A percentile compares a stretch with the other conserved stretches of the same genome.
Evolutionary conservation across 1,140 invertebrate species (phyloP).

Genomic region (Musca domestica): DNA sequence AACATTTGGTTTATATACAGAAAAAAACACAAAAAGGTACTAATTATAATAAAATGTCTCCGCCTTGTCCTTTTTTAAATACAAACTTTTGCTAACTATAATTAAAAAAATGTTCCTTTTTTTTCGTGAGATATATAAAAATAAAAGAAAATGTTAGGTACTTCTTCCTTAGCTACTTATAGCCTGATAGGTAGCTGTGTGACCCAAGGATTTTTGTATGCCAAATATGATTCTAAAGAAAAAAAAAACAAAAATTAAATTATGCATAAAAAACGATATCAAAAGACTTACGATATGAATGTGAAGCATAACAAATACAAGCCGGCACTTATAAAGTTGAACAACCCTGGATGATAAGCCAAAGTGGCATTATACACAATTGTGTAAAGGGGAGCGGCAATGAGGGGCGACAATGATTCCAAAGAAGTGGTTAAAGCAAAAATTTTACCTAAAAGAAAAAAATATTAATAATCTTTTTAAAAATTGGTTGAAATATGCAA

Average conservation of each 20-base stretch:
- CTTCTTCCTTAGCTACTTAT: conserved; percentile 36
- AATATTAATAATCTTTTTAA: background rate
- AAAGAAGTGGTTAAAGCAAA: conserved; percentile 63
- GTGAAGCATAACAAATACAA: conserved; percentile 46
- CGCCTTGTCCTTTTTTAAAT: background rate
- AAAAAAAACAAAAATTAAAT: conserved; percentile 1
- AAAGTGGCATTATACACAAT: conserved; percentile 61
- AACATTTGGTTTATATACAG: conserved; percentile 2
- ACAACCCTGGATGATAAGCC: conserved; percentile 57
- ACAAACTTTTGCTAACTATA: conserved; percentile 8
- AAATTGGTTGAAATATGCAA: background rate
- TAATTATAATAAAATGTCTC: background rate
- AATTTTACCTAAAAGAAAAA: conserved; percentile 56
- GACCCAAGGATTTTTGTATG: conserved; percentile 41
- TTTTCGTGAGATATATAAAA: background rate
- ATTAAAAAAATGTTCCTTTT: background rate
- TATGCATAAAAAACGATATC: background rate
- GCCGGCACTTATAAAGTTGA: conserved; percentile 57
- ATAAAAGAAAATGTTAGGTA: background rate
- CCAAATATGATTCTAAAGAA: conserved; percentile 36
- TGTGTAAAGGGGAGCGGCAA: conserved; percentile 62
- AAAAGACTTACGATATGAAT: conserved; percentile 57
- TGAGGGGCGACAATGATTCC: conserved; percentile 62
- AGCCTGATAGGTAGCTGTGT: conserved; percentile 37
- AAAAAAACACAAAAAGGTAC: background rate